Evolutionary conservation across 1,140 invertebrate species (phyloP), one percentile per base, ranked within the genome.

Genomic region (Frieseomelitta varia): DNA sequence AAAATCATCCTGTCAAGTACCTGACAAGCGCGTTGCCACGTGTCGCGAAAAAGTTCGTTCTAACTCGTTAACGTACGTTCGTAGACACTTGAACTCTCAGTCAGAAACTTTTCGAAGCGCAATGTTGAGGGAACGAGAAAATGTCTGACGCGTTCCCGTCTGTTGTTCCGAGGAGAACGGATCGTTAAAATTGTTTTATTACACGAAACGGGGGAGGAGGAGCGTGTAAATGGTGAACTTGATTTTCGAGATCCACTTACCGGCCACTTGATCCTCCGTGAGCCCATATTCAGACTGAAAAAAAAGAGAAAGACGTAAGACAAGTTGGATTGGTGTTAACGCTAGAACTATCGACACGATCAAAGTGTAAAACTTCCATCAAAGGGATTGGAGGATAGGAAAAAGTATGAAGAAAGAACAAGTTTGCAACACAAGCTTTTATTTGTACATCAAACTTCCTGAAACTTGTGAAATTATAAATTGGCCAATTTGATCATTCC

Each of bases 231-330:
- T 24, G 21, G 1, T 19, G 27, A 69, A 53, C 11, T 53, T 8
- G 24, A 30, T 71, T 21, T 24, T 47, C 27, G 17, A 19, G 10
- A 17, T 34, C 2, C 78, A 92, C 95, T 95, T 95, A 97, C 96
- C 97, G 88, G 97, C 97, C 78, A 98, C 97, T 96, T 97, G 97
- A 92, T 98, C 97, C 93, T 98, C 97, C 78, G 97, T 97, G 76
- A 98, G 96, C 88, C 97, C 97, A 95, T 97, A 98, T 93, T 98
- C 97, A 81, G 96, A 96, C 97, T 98, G 95, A 91, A 96, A 96
- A 92, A 94, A 88, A 94, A 91, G 39, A 39, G 39, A 81, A 84
- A 72, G 1, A 68, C 10, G 27, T 1, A 30, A 1, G 12, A 6
- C 74, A 14, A 79, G n/a, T 47, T 30, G 61, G 79, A 75, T 56